Percentiles rank a stretch among this genome's conserved stretches.
phyloP scores from a whole-genome alignment of 2,888 invertebrate genomes.

The Altica lythri region DNA sequence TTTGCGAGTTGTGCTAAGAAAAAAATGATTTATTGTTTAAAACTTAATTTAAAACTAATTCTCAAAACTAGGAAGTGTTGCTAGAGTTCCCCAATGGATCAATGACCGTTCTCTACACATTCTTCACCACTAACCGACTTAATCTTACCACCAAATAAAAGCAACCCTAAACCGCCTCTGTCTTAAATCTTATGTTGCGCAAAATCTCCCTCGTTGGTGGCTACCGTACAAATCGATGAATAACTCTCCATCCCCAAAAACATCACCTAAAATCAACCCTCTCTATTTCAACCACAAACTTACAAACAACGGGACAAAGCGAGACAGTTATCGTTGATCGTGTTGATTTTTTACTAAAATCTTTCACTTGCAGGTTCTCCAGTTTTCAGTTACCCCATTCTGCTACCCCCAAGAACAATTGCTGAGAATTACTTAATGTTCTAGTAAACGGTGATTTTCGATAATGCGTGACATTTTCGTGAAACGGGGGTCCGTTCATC shows the following conservation, averaged over 20 bases:
- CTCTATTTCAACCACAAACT: conserved; percentile 7
- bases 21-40: no score
- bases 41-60: no score
- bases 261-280: conserved; percentile 24
- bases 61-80: no score
- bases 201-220: conserved; percentile 36
- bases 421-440: conserved; percentile 17
- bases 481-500: background rate
- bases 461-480: conserved; percentile 26
- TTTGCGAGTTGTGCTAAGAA: no score
- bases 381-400: conserved; percentile 12
- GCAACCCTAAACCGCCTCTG: conserved; percentile 13
- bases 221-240: conserved; percentile 39
- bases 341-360: background rate
- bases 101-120: background rate
- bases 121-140: background rate
- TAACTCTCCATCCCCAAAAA: conserved; percentile 33
- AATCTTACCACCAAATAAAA: background rate
- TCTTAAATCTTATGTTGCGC: conserved; percentile 33
- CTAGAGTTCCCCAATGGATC: background rate
- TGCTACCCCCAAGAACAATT: conserved; percentile 11
- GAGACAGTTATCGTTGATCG: background rate
- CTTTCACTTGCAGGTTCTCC: conserved; percentile 20
- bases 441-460: conserved; percentile 24
- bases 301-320: conserved; percentile 1